Conservation (phyloP, 1,140 invertebrate genomes). For the Zelostemma sp. region DNA sequence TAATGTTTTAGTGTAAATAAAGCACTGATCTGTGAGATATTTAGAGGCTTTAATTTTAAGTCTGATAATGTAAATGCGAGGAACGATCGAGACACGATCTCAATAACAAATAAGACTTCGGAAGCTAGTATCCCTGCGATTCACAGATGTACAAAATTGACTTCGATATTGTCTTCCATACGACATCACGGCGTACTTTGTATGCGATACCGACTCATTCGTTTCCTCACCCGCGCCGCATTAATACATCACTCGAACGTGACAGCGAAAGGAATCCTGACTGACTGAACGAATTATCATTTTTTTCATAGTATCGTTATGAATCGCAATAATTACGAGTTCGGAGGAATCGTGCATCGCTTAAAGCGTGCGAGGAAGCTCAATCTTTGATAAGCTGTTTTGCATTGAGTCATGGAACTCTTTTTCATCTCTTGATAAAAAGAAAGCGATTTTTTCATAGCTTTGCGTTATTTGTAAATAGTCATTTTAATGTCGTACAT, state of each 20-base stretch:
- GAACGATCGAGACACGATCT: constrained; percentile 7
- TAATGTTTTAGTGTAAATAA: constrained; percentile 10
- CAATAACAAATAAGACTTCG: constrained; percentile 6
- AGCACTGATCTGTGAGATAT: constrained; percentile 11
- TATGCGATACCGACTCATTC: constrained; percentile 3
- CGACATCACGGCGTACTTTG: constrained; percentile 7
- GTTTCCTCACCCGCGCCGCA: background rate
- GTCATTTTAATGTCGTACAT: background rate
- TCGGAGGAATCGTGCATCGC: background rate
- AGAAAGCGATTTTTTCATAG: background rate
- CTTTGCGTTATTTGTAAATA: constrained; percentile 3
- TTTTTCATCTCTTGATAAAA: background rate
- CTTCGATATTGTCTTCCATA: constrained; percentile 14
- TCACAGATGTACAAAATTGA: constrained; percentile 14
- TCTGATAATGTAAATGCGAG: constrained; percentile 2
- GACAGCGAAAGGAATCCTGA: background rate
- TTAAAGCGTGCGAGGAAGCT: background rate
- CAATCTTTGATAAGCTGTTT: constrained; percentile 9
- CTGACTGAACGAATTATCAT: background rate
- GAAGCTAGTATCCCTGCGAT: constrained; percentile 14
- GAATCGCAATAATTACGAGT: constrained; percentile 1
- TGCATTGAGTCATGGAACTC: background rate
- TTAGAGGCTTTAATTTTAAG: constrained; percentile 12
- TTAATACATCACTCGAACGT: background rate
- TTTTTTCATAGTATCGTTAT: constrained; percentile 3